Conservation (phyloP, 2,888 invertebrate species). For the Parasteatoda lunata region DNA sequence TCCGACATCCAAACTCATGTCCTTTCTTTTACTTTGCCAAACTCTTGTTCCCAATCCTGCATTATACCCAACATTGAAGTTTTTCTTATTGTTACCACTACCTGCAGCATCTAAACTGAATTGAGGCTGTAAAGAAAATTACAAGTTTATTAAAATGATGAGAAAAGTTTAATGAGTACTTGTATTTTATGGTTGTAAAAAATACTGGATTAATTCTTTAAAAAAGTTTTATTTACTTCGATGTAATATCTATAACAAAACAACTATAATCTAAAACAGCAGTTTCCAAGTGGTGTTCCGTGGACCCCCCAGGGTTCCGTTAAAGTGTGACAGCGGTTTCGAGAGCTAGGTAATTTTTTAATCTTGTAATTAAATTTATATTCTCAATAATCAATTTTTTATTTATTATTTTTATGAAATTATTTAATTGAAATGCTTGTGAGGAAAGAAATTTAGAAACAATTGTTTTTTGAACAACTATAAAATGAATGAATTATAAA, state of each 20-base stretch:
- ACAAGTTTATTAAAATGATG: not conserved
- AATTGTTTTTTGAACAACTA: too few relatives aligned
- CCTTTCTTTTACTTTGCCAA: slow-evolving; percentile 51
- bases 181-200: not conserved
- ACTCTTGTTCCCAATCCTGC: slow-evolving; percentile 58
- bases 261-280: too few relatives aligned
- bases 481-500: too few relatives aligned
- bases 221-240: not conserved
- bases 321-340: too few relatives aligned
- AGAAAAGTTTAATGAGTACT: not conserved
- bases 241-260: not conserved
- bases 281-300: too few relatives aligned
- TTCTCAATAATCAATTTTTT: too few relatives aligned
- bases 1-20: slow-evolving; percentile 33
- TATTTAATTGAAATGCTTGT: too few relatives aligned
- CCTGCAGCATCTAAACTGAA: slow-evolving; percentile 39
- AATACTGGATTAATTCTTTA: not conserved
- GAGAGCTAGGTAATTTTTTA: too few relatives aligned
- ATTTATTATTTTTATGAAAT: too few relatives aligned
- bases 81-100: slow-evolving; percentile 32
- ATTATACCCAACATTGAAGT: slow-evolving; percentile 38
- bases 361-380: too few relatives aligned
- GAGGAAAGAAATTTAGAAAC: too few relatives aligned
- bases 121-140: slow-evolving; percentile 31
- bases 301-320: too few relatives aligned